Evolutionary conservation across 2,797 vertebrate species (phyloP).

Genomic region (Diceros bicornis): DNA sequence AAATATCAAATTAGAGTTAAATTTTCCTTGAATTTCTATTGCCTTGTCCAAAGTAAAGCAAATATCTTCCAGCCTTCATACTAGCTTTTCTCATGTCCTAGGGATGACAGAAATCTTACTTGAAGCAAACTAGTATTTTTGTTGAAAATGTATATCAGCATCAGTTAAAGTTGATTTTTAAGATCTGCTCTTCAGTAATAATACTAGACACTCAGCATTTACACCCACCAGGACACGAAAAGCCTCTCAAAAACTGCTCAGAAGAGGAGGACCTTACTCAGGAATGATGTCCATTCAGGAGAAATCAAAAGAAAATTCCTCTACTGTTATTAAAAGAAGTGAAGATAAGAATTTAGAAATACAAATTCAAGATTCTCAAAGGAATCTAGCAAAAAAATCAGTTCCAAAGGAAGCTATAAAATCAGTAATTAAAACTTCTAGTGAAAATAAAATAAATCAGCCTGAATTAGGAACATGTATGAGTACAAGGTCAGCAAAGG

Average conservation of each 20-base stretch:
- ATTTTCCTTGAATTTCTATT: slow-evolving; percentile 74
- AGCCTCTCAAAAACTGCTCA: slow-evolving; percentile 49
- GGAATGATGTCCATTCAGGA: slow-evolving; percentile 80
- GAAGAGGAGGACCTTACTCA: slow-evolving; percentile 67
- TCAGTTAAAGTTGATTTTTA: slow-evolving; percentile 71
- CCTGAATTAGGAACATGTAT: slow-evolving; percentile 82
- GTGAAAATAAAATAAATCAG: slow-evolving; percentile 75
- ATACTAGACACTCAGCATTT: slow-evolving; percentile 75
- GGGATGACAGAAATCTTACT: slow-evolving; percentile 73
- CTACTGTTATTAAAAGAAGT: slow-evolving; percentile 69
- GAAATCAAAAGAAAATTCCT: slow-evolving; percentile 80
- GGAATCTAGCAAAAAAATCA: slow-evolving; percentile 68
- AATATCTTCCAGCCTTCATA: slow-evolving; percentile 74
- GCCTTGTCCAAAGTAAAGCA: slow-evolving; percentile 72
- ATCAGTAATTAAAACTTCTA: slow-evolving; percentile 78
- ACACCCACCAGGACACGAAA: not conserved
- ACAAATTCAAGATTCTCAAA: slow-evolving; percentile 78
- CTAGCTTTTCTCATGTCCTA: slow-evolving; percentile 70
- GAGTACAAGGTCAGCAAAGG: slow-evolving; percentile 86
- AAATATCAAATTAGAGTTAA: slow-evolving; percentile 68
- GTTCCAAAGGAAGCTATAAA: slow-evolving; percentile 78
- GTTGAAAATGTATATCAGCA: slow-evolving; percentile 77
- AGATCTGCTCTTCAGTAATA: slow-evolving; percentile 73
- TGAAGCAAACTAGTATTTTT: slow-evolving; percentile 69
- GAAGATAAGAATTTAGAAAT: slow-evolving; percentile 73